Percentiles rank a stretch among this genome's conserved stretches.
phyloP scores from a whole-genome alignment of 2,113 vertebrate genomes.

The Rhea pennata region DNA sequence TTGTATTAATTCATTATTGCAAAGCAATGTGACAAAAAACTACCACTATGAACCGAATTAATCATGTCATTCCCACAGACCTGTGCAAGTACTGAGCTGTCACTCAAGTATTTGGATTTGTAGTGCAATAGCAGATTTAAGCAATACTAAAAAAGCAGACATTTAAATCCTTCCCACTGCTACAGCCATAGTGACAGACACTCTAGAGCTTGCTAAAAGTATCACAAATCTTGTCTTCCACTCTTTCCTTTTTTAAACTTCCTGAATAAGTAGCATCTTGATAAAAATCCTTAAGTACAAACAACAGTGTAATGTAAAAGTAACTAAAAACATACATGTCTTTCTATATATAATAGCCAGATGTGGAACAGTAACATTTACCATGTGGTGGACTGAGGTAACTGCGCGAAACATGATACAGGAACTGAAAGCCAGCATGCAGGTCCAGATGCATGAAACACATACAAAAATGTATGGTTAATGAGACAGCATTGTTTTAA shows the following conservation, averaged over 20 bases:
- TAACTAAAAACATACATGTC: background rate
- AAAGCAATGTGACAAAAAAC: constrained; percentile 33
- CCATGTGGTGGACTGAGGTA: constrained; percentile 37
- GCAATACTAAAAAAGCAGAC: background rate
- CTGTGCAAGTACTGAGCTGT: background rate
- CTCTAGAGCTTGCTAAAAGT: constrained; percentile 2
- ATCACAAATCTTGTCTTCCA: background rate
- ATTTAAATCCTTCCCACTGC: constrained; percentile 11
- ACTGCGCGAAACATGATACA: constrained; percentile 26
- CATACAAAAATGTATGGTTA: constrained; percentile 23
- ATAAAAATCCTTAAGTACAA: background rate
- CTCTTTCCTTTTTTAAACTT: background rate
- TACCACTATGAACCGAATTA: constrained; percentile 35
- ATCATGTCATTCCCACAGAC: constrained; percentile 27
- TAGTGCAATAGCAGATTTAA: constrained; percentile 15
- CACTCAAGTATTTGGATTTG: background rate
- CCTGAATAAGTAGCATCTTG: background rate
- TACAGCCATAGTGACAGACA: constrained; percentile 15
- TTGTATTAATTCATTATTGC: background rate
- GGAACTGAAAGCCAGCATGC: constrained; percentile 21
- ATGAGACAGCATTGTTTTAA: constrained; percentile 24
- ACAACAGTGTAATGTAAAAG: background rate
- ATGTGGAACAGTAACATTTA: constrained; percentile 20
- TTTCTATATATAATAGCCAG: constrained; percentile 20
- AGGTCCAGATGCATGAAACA: constrained; percentile 35